Evolutionary conservation across 2,888 invertebrate species (phyloP), one percentile per base, ranked within the genome.

Genomic region (Stenotaenia linearis): DNA sequence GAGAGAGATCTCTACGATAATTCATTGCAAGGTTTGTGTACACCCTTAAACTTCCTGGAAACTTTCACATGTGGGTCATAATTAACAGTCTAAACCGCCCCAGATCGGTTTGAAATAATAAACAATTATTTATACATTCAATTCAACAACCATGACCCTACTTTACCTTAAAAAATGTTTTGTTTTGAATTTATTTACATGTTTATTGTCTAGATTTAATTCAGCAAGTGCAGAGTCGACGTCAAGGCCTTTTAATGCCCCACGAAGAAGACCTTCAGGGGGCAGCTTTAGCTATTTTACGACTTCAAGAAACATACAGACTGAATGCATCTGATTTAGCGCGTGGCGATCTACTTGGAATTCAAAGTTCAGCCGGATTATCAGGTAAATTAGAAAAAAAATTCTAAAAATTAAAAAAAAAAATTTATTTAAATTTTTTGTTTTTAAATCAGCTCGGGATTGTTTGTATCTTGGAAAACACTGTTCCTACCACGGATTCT

Each of bases 401-500:
- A 21, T 23, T 61, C 69, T 74, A 4, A 6, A 12, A 50, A 23
- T 25, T 28, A 23, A 18, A 12, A 28, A 3, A 1, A 61, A 25
- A 7, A 21, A 77, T 0, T 28, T 9, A 75, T n/a, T n/a, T n/a
- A 40, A 23, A 21, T 56, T 45, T 25, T 75, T 69, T 76, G 3
- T 50, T 9, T 10, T 40, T 6, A 4, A 25, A 37, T 77, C 81
- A 79, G 86, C 85, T 5, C 83, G 85, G 10, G 86, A 86, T 81
- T 85, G 86, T 80, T 82, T 85, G 79, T 85, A 83, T 82, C 83
- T 86, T 79, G 86, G 86, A 9, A 83, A 85, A 77, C 85, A 86
- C 80, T 83, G 85, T 10, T 84, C 84, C 81, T 83, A 85, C 79
- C 82, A 84, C 10, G 84, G 85, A 35, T 83, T 85, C 77, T 84